Evolutionary conservation across 2,113 vertebrate genomes (phyloP), one percentile per base, ranked within the genome.

Genomic region (Lathamus discolor): DNA sequence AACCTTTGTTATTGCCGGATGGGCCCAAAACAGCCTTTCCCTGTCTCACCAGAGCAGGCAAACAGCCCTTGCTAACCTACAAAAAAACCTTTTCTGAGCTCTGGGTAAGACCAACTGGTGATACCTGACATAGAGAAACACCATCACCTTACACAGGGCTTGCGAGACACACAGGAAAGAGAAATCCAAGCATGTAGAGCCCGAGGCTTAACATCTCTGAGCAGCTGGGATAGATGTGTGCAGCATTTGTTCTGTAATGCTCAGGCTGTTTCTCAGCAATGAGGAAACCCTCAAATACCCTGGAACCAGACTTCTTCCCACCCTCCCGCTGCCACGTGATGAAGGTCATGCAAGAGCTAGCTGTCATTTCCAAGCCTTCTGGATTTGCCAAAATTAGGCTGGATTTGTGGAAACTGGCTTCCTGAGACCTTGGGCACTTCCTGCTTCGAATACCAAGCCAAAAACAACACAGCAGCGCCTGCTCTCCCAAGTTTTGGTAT

Each of bases 321-420:
- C 55, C 63, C 73, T 76, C 44, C 62, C 1, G 1, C 44, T 82
- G 78, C 55, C 91, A 93, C 0, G 2, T 92, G 77, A 89, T 61
- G 82, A 64, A 84, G 84, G 87, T 88, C 81, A 52, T 92, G 23
- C 35, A 91, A 89, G 72, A 95, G 52, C 62, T 25, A 31, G 37
- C 74, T 87, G 83, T 82, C n/a, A 1, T 82, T 96, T 89, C 57
- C 81, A 97, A 84, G 69, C 2, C 17, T 76, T 44, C 57, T 2
- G 22, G 91, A 76, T 84, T 95, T 68, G 86, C 84, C 94, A 96
- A 84, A 93, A 95, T 95, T 92, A 92, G 89, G 59, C 74, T 93
- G 78, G 74, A 91, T 91, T 87, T 96, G 86, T 92, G 84, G 81
- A 91, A 94, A 89, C 29, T 44, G 64, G 43, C 77, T 89, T 95